Conservation (phyloP, 2,797 vertebrate genomes). For the Tokudaia muenninki region DNA sequence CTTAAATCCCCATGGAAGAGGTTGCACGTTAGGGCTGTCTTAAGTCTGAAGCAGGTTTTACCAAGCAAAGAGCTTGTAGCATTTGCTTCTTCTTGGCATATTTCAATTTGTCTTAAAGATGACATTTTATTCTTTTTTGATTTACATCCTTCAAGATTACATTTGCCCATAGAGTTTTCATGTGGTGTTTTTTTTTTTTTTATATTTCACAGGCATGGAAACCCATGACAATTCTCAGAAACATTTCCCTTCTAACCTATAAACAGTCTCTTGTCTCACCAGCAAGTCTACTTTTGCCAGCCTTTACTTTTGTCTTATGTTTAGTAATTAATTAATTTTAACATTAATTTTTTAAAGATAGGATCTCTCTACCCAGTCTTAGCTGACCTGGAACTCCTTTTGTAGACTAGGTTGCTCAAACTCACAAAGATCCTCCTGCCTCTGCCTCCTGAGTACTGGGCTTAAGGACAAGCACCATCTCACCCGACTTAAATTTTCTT, state of each 20-base stretch:
- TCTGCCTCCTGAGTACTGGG: neutral
- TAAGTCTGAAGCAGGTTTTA: neutral
- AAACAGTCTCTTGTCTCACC: constrained; percentile 49
- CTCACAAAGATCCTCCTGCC: no score
- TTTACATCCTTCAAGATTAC: constrained; percentile 57
- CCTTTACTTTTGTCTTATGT: constrained; percentile 31
- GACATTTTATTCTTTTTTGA: constrained; percentile 59
- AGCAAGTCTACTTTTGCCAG: constrained; percentile 13
- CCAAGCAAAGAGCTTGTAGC: neutral
- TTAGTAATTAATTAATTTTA: neutral
- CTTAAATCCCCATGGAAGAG: neutral
- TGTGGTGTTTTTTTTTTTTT: constrained; percentile 63
- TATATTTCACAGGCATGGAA: constrained; percentile 35
- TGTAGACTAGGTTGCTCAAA: neutral
- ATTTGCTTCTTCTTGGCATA: constrained; percentile 59
- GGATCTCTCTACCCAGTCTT: neutral
- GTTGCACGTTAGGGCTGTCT: neutral
- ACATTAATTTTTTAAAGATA: neutral
- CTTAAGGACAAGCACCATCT: neutral
- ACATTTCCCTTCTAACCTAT: constrained; percentile 48
- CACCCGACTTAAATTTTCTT: neutral
- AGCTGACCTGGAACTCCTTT: neutral
- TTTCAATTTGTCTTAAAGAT: constrained; percentile 64
- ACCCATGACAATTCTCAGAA: constrained; percentile 57
- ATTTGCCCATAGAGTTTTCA: constrained; percentile 64